Evolutionary conservation across 2,888 invertebrate genomes (phyloP), one percentile per base, ranked within the genome.

Genomic region (Rugalucina vietnamica): DNA sequence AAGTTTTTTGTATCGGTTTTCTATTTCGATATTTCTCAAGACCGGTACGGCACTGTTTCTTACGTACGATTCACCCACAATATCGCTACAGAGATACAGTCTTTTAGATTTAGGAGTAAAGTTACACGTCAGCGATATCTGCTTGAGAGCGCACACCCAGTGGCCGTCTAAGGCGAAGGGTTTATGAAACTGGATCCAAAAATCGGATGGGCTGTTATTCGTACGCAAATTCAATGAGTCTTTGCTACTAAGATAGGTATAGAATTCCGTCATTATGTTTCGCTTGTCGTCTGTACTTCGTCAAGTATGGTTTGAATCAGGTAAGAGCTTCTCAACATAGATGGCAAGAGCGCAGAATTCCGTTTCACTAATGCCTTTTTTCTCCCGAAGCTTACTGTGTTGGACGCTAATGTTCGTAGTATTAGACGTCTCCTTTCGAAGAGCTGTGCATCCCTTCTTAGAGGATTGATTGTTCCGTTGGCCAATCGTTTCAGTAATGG

Each of bases 1-100:
- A 4, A 72, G 50, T 49, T 76, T 81, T 18, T 77, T 76, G 34
- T 76, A 81, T 14, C 27, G 24, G 10, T 21, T 27, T 49, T 27
- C 37, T 2, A 81, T 36, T 36, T 81, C 76, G n/a, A 77, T 54
- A 36, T 72, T 81, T 49, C 77, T 81, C 32, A 81, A 34, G 0
- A 81, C 76, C 14, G 77, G 50, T 24, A 73, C 5, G 14, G 65
- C 36, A n/a, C 69, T 81, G 12, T 34, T 34, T 69, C 73, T 77
- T 0, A 77, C 81, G 65, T 60, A 77, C 21, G 81, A 65, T 27
- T 81, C 73, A 50, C 73, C 34, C 21, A 76, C 60, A 3, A 81
- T n/a, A 65, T 81, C 77, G 73, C 57, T 57, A 43, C 82, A 82
- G 14, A 82, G n/a, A 32, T 82, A 82, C 21, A 82, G 65, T 70